These are phyloP conservation scores for Procambarus clarkii DNA, from an alignment of 1,140 invertebrate species.

Conservation along the genomic window DNA sequence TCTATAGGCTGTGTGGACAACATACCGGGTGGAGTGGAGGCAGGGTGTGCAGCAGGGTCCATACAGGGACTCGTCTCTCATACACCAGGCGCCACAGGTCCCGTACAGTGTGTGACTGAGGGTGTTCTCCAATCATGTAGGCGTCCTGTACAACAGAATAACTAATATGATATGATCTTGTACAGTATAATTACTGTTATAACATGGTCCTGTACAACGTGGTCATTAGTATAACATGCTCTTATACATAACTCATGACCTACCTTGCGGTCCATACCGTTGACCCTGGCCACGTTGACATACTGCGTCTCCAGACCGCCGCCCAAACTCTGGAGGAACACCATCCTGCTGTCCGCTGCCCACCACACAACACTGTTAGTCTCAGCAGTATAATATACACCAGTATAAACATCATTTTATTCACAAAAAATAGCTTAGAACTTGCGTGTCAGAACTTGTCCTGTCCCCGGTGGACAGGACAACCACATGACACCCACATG, in stretches of 20 bases:
- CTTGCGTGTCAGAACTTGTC: not conserved
- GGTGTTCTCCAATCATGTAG: conserved; percentile 23
- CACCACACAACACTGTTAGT: not conserved
- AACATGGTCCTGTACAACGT: no score
- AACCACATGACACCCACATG: no score
- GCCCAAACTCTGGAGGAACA: not conserved
- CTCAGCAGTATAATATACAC: not conserved
- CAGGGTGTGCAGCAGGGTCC: conserved; percentile 18
- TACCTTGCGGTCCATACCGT: no score
- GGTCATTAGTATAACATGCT: no score
- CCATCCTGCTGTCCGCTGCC: not conserved
- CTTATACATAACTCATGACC: no score
- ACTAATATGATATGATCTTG: no score
- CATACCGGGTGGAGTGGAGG: conserved; percentile 11
- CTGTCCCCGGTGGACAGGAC: no score
- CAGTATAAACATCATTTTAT: not conserved
- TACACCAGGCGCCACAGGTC: conserved; percentile 27
- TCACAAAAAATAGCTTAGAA: not conserved
- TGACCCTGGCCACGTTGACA: not conserved
- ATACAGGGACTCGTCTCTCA: not conserved
- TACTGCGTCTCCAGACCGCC: not conserved
- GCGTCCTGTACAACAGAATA: conserved; percentile 3
- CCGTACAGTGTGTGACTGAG: not conserved
- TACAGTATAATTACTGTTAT: no score
- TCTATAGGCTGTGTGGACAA: not conserved